Evolutionary conservation across 2,113 vertebrate genomes (phyloP).

Genomic region (Amazona guildingii): DNA sequence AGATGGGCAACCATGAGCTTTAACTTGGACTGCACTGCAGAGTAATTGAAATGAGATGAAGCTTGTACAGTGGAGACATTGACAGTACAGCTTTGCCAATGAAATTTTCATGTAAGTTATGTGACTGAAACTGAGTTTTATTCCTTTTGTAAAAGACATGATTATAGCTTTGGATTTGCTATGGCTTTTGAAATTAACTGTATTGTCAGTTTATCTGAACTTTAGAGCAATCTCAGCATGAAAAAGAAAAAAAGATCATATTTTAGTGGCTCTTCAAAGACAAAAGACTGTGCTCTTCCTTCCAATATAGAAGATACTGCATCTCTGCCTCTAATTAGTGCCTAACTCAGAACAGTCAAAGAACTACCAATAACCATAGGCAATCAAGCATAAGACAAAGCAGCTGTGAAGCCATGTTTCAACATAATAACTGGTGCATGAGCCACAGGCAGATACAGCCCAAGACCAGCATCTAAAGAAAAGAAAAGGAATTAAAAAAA

Average conservation of each 20-base stretch:
- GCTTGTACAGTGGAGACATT: neutral
- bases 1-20: neutral
- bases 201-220: neutral
- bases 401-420: neutral
- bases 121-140: neutral
- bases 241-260: neutral
- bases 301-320: neutral
- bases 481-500: neutral
- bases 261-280: neutral
- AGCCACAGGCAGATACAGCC: neutral
- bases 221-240: neutral
- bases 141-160: neutral
- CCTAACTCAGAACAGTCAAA: neutral
- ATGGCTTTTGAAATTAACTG: neutral
- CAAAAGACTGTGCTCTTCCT: neutral
- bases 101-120: neutral
- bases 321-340: neutral
- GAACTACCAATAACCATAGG: neutral
- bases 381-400: neutral
- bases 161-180: neutral
- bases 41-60: neutral
- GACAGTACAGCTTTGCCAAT: neutral
- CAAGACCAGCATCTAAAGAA: neutral
- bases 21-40: neutral
- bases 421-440: neutral